Evolutionary conservation across 2,113 vertebrate species (phyloP).

Genomic region (Suricata suricatta): DNA sequence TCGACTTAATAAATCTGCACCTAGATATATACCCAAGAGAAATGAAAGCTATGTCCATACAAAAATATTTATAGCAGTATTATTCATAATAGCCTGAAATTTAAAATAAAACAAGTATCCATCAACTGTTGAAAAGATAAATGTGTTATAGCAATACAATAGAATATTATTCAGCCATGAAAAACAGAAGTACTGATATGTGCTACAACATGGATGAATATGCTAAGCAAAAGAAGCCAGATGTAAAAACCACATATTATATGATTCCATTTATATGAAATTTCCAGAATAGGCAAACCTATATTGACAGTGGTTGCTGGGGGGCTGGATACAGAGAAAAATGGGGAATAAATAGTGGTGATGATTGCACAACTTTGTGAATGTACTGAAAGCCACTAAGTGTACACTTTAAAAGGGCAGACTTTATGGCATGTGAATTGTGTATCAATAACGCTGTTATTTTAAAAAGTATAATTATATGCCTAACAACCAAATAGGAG

Average conservation of each 20-base stretch:
- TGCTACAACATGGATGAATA: background rate
- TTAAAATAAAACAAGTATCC: background rate
- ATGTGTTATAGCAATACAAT: background rate
- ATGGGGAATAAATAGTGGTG: background rate
- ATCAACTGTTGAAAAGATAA: background rate
- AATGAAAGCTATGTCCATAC: background rate
- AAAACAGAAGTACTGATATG: background rate
- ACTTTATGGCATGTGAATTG: background rate
- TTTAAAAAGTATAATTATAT: background rate
- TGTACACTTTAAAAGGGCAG: background rate
- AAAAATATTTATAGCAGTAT: background rate
- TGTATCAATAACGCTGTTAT: background rate
- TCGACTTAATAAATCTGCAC: background rate
- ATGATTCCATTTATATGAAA: constrained; percentile 11
- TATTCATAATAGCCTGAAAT: constrained; percentile 8
- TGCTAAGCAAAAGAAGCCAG: background rate
- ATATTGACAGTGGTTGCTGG: background rate
- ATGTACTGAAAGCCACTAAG: background rate
- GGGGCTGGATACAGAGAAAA: background rate
- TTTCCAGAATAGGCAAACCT: background rate
- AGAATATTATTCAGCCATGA: background rate
- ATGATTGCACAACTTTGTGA: background rate
- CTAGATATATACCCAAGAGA: background rate
- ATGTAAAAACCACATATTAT: background rate
- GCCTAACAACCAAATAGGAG: background rate